Evolutionary conservation across 92 coral and sea anemone species (phyloP).

Genomic region (Zoanthus gigantus): DNA sequence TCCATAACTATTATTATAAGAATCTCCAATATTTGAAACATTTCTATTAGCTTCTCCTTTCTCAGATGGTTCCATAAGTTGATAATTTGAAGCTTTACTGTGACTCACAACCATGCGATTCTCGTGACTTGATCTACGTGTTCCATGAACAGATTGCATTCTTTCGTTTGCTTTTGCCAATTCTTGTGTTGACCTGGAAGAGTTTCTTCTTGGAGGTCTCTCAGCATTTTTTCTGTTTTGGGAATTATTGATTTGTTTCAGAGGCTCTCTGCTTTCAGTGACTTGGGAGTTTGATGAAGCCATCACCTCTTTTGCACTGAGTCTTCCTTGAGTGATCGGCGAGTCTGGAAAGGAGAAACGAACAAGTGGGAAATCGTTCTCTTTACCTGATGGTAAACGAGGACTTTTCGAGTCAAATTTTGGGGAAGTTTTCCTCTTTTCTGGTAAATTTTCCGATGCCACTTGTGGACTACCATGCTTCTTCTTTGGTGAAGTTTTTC

Average conservation of each 20-base stretch:
- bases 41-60: not conserved
- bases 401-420: not conserved
- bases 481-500: conserved; percentile 5
- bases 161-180: not conserved
- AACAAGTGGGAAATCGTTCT: not conserved
- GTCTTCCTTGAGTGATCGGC: conserved; percentile 19
- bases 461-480: conserved; percentile 1
- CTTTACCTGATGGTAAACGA: not conserved
- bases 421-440: no score
- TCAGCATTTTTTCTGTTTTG: conserved; percentile 27
- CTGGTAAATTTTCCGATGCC: not conserved
- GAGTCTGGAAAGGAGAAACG: not conserved
- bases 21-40: not conserved
- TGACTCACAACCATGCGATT: not conserved
- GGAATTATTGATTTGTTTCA: conserved; percentile 63
- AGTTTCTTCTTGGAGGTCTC: conserved; percentile 3
- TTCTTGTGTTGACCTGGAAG: conserved; percentile 3
- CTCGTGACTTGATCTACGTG: not conserved
- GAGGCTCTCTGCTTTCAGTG: conserved; percentile 71
- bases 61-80: not conserved
- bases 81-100: not conserved
- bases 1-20: not conserved
- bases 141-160: conserved; percentile 1
- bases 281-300: conserved; percentile 7
- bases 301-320: conserved; percentile 47